A percentile compares a stretch with the other conserved stretches of the same genome.
Conservation (phyloP, 2,797 vertebrate genomes). For the Cossypha dichroa region DNA sequence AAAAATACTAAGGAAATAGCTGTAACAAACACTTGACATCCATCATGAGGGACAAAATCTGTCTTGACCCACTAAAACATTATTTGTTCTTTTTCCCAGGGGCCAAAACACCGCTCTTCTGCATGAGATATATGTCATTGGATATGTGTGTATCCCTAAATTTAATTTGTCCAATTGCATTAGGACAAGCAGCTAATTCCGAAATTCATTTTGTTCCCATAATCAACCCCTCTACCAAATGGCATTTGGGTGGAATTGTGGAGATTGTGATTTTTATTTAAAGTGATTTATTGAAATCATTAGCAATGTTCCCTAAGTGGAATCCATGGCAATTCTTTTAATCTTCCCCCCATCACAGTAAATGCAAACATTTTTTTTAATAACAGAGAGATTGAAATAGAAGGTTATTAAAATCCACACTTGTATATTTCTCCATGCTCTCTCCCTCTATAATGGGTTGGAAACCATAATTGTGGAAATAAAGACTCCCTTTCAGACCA, state of each 20-base stretch:
- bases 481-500: slow-evolving; percentile 26
- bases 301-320: slow-evolving; percentile 26
- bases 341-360: slow-evolving; percentile 11
- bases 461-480: slow-evolving; percentile 37
- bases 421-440: neutral
- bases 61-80: slow-evolving; percentile 1
- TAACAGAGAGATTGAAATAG: slow-evolving; percentile 39
- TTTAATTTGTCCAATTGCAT: slow-evolving; percentile 47
- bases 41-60: neutral
- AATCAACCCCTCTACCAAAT: slow-evolving; percentile 48
- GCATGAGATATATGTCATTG: neutral
- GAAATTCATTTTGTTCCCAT: slow-evolving; percentile 40
- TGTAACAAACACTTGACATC: neutral
- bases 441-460: slow-evolving; percentile 1
- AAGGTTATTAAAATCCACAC: slow-evolving; percentile 31
- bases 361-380: slow-evolving; percentile 49
- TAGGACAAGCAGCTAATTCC: slow-evolving; percentile 49
- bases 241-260: slow-evolving; percentile 25
- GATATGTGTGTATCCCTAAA: slow-evolving; percentile 1
- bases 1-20: neutral
- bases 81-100: slow-evolving; percentile 1
- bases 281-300: slow-evolving; percentile 54
- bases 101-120: neutral
- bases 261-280: slow-evolving; percentile 56
- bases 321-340: slow-evolving; percentile 43